Base-by-base conservation (phyloP, 2,888 invertebrate genomes). In the Scaptomyza polygonia region DNA sequence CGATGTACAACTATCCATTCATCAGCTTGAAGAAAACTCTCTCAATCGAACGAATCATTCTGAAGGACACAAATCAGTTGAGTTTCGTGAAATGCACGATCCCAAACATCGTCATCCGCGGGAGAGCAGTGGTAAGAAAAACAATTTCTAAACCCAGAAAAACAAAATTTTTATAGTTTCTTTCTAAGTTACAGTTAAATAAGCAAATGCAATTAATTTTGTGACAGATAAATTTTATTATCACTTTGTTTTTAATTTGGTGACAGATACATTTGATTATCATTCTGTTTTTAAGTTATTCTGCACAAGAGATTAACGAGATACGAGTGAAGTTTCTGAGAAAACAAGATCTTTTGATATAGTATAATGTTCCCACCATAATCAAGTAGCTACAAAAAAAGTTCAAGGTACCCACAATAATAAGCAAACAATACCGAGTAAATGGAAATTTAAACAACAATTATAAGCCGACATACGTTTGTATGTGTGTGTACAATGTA, bases 41-140 rank as follows among this genome's bases (percentile, higher is more conserved):
- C 40, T 43, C 45, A 61, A 65, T 12, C 27, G 52, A 16, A 32
- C 55, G 16, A 55, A 63, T 0, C 8, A 70, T 12, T 64, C 67
- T 34, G 64, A 65, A 39, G 34, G 11, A 3, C 27, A 45, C 11
- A 27, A 68, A 21, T 57, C 72, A 45, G 40, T 78, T 14, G 82
- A 86, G 34, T 92, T 92, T 64, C 89, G 85, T 39, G 90, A 90
- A 82, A 90, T 92, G 86, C 92, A 92, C 52, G 92, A 92, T 75
- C 91, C 91, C 30, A 90, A 89, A 54, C 92, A 92, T 69, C 80
- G 91, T 11, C 92, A 92, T 76, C 89, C 90, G 11, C 72, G 91
- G 39, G 90, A 91, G 66, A 90, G 90, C 76, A 90, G 87, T 86
- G 90, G 92, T 92, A 76, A 88, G 90, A 42, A 21, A 16, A 29